These are phyloP conservation scores for Papilio glaucus DNA, from an alignment of 1,140 invertebrate genomes.

Conservation along the genomic window DNA sequence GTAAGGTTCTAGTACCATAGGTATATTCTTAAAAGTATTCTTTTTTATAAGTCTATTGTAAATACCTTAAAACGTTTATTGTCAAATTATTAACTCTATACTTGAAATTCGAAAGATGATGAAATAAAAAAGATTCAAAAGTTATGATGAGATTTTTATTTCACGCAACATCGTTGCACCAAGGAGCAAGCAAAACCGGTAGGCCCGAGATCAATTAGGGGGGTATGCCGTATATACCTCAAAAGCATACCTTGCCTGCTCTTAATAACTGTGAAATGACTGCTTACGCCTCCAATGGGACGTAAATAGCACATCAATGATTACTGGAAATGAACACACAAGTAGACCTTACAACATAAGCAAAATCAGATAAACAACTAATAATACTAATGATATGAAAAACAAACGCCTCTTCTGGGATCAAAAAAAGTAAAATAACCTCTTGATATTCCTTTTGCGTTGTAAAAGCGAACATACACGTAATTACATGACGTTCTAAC, in stretches of 20 bases:
- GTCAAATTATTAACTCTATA: too few species aligned
- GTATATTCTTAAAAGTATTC: too few species aligned
- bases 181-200: conserved; percentile 27
- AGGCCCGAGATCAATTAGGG: conserved; percentile 16
- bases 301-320: neutral
- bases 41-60: too few species aligned
- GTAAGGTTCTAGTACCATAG: too few species aligned
- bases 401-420: conserved; percentile 13
- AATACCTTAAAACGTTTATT: too few species aligned
- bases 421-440: neutral
- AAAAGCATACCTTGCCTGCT: conserved; percentile 26
- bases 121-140: neutral
- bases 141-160: neutral
- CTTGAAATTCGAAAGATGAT: neutral
- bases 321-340: too few species aligned
- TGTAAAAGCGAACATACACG: neutral
- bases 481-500: too few species aligned
- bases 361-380: conserved; percentile 30
- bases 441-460: conserved; percentile 15
- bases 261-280: conserved; percentile 20
- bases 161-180: neutral
- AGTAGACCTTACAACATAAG: neutral
- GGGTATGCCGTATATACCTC: conserved; percentile 21
- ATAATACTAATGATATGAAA: conserved; percentile 27
- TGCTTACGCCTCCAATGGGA: conserved; percentile 9